Conservation (phyloP, 2,888 invertebrate genomes). For the Caenorhabditis uteleia region DNA sequence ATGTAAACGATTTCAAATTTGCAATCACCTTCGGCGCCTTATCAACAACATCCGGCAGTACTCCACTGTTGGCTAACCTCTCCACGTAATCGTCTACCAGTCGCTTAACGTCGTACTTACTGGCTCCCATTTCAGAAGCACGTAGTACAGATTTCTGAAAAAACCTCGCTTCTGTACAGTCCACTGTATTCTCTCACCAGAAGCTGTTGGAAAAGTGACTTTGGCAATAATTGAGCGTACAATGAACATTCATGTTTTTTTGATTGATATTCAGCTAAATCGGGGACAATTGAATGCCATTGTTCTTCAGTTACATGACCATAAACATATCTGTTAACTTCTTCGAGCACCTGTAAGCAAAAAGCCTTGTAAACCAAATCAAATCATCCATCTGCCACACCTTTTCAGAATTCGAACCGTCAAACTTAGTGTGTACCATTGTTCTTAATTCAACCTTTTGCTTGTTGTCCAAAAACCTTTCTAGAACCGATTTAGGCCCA, state of each 20-base stretch:
- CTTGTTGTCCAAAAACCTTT: slow-evolving; percentile 40
- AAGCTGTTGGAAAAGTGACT: slow-evolving; percentile 41
- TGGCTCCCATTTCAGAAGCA: slow-evolving; percentile 49
- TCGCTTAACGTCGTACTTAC: slow-evolving; percentile 48
- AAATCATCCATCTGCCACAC: slow-evolving; percentile 1
- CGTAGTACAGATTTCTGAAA: slow-evolving; percentile 46
- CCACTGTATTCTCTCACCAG: slow-evolving; percentile 30
- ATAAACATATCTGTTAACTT: slow-evolving; percentile 34
- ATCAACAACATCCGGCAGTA: slow-evolving; percentile 35
- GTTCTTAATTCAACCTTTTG: slow-evolving; percentile 42
- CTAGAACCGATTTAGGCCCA: slow-evolving; percentile 50
- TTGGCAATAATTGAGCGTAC: slow-evolving; percentile 54
- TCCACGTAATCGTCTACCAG: slow-evolving; percentile 51
- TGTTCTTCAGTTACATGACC: slow-evolving; percentile 38
- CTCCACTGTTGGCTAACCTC: slow-evolving; percentile 34
- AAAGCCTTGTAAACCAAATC: too few relatives aligned
- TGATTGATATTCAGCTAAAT: slow-evolving; percentile 45
- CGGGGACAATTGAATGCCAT: slow-evolving; percentile 42
- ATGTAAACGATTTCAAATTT: too few relatives aligned
- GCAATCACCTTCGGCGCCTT: slow-evolving; percentile 11
- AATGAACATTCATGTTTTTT: slow-evolving; percentile 52
- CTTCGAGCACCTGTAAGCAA: slow-evolving; percentile 29
- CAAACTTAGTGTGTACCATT: slow-evolving; percentile 53
- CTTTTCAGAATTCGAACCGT: slow-evolving; percentile 45
- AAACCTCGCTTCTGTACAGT: slow-evolving; percentile 1